Base-by-base conservation (phyloP, 2,888 invertebrate genomes). In the Deilephila porcellus region DNA sequence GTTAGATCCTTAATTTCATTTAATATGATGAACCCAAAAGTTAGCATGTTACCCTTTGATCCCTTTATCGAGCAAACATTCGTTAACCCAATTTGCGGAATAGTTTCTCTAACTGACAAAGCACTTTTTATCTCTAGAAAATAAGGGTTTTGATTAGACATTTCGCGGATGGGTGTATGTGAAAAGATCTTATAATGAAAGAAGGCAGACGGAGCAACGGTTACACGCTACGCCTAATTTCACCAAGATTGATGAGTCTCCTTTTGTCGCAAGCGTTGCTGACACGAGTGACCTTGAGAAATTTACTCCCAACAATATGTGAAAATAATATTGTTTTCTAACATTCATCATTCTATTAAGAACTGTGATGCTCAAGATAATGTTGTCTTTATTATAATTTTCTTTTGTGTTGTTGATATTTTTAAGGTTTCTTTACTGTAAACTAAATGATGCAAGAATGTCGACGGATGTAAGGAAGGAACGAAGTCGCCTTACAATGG, bases 21-120 rank as follows among this genome's bases (percentile, higher is more conserved):
- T 56, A 56, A 56, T 56, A n/a, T n/a, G 56, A 56, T 56, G 56
- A 56, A 56, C 56, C 56, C 56, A 56, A 56, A 56, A 56, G 56
- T 56, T 56, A n/a, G 6, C n/a, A n/a, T 56, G 56, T n/a, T 56
- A 56, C 56, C 56, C 56, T 56, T 56, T 56, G 56, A 56, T 56
- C 56, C 56, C 5, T 6, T 56, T 19, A n/a, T n/a, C n/a, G n/a
- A 56, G 56, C n/a, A 56, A 56, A 14, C 14, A 45, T 45, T 56
- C n/a, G 56, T 56, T 56, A 56, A 56, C 56, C n/a, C n/a, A 56
- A n/a, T 56, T 56, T 56, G 6, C 19, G 19, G 56, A 56, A 56
- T 56, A 56, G n/a, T 56, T 56, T 19, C 19, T 53, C 53, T 56
- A 6, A 56, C 19, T n/a, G n/a, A 56, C 56, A 56, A 14, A 14